Percentiles rank a stretch among this genome's conserved stretches.
Conservation (phyloP, 2,113 vertebrate genomes). For the Peromyscus polionotus region DNA sequence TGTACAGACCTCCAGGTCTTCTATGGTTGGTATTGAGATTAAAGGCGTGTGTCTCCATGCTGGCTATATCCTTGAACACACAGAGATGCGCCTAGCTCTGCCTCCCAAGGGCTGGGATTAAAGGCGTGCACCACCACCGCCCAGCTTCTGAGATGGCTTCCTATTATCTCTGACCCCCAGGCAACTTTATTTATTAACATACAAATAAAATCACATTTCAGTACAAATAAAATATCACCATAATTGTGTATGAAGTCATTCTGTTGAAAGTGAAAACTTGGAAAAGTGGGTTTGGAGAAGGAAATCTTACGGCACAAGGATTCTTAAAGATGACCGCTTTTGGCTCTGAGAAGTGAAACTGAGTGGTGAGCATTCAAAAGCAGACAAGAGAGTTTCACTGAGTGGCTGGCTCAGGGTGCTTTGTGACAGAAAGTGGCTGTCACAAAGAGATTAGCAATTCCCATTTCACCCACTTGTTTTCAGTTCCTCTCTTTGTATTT, state of each 20-base stretch:
- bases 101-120: too few relatives aligned
- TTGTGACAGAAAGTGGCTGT: not conserved
- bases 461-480: not conserved
- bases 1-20: too few relatives aligned
- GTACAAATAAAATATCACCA: too few relatives aligned
- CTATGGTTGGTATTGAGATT: too few relatives aligned
- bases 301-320: not conserved
- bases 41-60: too few relatives aligned
- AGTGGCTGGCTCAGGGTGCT: not conserved
- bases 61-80: too few relatives aligned
- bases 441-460: not conserved
- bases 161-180: too few relatives aligned
- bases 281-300: constrained; percentile 46
- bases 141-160: too few relatives aligned
- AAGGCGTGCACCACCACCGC: too few relatives aligned
- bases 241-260: not conserved
- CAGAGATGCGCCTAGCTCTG: too few relatives aligned
- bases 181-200: too few relatives aligned
- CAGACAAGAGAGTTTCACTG: not conserved
- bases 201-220: too few relatives aligned
- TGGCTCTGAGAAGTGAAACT: constrained; percentile 42
- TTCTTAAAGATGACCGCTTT: constrained; percentile 48
- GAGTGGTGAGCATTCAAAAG: constrained; percentile 35
- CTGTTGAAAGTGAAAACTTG: constrained; percentile 29
- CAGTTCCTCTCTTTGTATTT: not conserved